Percentiles rank a stretch among this genome's conserved stretches.
Conservation (phyloP, 1,140 invertebrate species). For the Sesamia nonagrioides region DNA sequence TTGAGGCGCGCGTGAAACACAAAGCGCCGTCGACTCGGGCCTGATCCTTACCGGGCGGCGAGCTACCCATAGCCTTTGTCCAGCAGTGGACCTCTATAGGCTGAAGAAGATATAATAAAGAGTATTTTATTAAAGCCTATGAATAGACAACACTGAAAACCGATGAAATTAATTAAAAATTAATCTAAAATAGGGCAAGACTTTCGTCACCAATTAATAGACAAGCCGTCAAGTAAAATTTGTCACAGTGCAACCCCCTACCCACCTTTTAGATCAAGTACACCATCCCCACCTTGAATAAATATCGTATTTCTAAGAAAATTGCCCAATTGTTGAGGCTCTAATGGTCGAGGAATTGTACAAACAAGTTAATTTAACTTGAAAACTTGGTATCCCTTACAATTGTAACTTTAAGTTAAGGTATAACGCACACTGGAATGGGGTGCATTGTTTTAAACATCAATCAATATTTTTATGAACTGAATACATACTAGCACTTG, state of each 20-base stretch:
- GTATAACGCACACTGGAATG: background rate
- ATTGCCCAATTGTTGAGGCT: constrained; percentile 3
- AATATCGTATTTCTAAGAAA: constrained; percentile 23
- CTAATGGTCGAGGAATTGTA: constrained; percentile 12
- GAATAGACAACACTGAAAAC: too few species aligned
- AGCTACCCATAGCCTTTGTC: too few species aligned
- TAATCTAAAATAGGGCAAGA: background rate
- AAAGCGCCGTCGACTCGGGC: too few species aligned
- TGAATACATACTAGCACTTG: too few species aligned
- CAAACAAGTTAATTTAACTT: constrained; percentile 40
- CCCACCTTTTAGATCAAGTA: constrained; percentile 13
- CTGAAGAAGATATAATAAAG: too few species aligned
- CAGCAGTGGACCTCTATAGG: too few species aligned
- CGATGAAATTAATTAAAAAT: background rate
- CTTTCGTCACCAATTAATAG: background rate
- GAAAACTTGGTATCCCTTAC: constrained; percentile 31
- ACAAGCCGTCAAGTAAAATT: constrained; percentile 1
- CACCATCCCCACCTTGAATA: background rate
- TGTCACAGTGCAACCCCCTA: constrained; percentile 19
- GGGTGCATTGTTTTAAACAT: background rate
- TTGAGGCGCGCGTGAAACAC: too few species aligned
- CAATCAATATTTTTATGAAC: too few species aligned
- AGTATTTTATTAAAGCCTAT: too few species aligned
- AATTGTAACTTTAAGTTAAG: constrained; percentile 10
- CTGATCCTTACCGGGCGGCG: too few species aligned